These are phyloP conservation scores for Xylocopa sonorina DNA, from an alignment of 1,140 invertebrate species.

Conservation along the genomic window DNA sequence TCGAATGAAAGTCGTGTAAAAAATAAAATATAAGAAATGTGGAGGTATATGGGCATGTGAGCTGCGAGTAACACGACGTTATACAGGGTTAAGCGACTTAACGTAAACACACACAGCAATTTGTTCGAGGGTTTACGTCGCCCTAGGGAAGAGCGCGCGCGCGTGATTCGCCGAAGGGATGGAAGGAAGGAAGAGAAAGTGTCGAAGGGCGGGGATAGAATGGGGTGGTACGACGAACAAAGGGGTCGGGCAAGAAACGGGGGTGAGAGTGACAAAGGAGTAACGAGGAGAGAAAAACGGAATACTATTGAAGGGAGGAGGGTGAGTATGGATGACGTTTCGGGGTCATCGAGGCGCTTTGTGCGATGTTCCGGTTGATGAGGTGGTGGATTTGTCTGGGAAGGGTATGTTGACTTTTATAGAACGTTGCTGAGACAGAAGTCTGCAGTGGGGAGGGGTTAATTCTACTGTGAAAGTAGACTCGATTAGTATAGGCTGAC, in stretches of 20 bases:
- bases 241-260: not conserved
- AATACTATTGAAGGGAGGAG: constrained; percentile 5
- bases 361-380: not conserved
- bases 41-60: no score
- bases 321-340: not conserved
- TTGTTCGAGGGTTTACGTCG: constrained; percentile 58
- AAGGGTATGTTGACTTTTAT: not conserved
- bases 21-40: no score
- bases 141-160: constrained; percentile 50
- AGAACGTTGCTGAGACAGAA: not conserved
- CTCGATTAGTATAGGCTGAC: not conserved
- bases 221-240: not conserved
- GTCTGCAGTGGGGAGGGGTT: not conserved
- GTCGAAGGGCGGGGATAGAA: not conserved
- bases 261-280: not conserved
- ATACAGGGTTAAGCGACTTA: constrained; percentile 66
- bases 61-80: no score
- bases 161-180: not conserved
- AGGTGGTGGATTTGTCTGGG: not conserved
- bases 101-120: constrained; percentile 68
- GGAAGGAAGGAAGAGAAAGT: constrained; percentile 1
- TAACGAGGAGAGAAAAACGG: not conserved
- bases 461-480: not conserved
- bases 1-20: no score
- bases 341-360: not conserved